Conservation (phyloP, 2,888 invertebrate species). For the Hypena proboscidalis region DNA sequence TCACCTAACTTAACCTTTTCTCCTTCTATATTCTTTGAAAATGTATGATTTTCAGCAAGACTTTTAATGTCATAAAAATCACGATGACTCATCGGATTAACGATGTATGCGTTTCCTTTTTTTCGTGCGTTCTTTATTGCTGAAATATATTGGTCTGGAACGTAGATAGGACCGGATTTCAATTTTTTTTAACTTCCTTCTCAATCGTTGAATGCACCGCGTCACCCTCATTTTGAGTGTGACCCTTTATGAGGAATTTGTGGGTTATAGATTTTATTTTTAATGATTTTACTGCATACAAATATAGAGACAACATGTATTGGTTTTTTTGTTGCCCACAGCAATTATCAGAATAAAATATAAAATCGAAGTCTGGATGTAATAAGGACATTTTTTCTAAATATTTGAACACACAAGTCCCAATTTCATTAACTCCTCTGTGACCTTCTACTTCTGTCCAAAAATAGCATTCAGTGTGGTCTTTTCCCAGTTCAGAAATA, state of each 20-base stretch:
- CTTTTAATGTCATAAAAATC: conserved; percentile 36
- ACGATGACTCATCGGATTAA: conserved; percentile 24
- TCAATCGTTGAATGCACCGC: conserved; percentile 12
- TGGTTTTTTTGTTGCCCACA: conserved; percentile 20
- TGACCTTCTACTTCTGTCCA: conserved; percentile 14
- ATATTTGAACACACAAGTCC: conserved; percentile 13
- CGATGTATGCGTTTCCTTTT: conserved; percentile 28
- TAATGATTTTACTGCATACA: conserved; percentile 9
- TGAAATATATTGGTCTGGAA: conserved; percentile 20
- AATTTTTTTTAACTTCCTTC: conserved; percentile 13
- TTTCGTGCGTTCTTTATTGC: conserved; percentile 36
- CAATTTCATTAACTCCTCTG: conserved; percentile 17
- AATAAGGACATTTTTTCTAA: conserved; percentile 5
- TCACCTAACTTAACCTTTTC: conserved; percentile 6
- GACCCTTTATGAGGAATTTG: conserved; percentile 5
- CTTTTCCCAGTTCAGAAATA: background rate
- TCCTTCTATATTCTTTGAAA: conserved; percentile 4
- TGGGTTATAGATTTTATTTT: background rate
- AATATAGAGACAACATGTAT: conserved; percentile 11
- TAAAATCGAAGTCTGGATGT: conserved; percentile 5
- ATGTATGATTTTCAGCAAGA: background rate
- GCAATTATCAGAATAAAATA: conserved; percentile 18
- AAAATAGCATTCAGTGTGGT: conserved; percentile 10
- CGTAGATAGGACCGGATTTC: conserved; percentile 22
- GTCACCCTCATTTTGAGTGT: conserved; percentile 15